These are phyloP conservation scores for Ammospiza maritima DNA, from an alignment of 2,797 vertebrate genomes.

Conservation along the genomic window DNA sequence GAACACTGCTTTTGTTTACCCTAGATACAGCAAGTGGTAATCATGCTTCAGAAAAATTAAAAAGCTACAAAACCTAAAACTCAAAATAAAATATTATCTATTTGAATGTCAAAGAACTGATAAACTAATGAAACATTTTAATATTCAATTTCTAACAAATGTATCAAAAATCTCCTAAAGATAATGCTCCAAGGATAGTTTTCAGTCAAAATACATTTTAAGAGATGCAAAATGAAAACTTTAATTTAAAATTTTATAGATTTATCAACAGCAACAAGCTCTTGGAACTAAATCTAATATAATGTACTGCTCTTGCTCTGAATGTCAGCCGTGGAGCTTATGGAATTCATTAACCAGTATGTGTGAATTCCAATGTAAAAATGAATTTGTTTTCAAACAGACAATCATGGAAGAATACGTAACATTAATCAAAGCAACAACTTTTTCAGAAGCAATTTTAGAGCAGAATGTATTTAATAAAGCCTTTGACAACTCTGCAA, in stretches of 20 bases:
- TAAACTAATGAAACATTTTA: not conserved
- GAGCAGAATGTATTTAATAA: constrained; percentile 6
- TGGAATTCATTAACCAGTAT: not conserved
- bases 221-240: not conserved
- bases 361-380: constrained; percentile 3
- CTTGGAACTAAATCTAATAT: constrained; percentile 3
- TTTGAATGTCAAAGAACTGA: not conserved
- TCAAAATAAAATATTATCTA: not conserved
- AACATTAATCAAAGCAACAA: not conserved
- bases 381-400: constrained; percentile 6
- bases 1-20: not conserved
- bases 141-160: not conserved
- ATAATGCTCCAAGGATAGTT: not conserved
- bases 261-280: constrained; percentile 7
- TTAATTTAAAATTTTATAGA: constrained; percentile 4
- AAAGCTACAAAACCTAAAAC: not conserved
- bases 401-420: constrained; percentile 15
- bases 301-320: not conserved
- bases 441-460: constrained; percentile 41
- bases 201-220: not conserved
- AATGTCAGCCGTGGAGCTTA: not conserved
- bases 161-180: not conserved
- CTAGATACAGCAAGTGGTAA: not conserved
- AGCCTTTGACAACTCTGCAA: not conserved
- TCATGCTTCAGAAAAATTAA: not conserved